Evolutionary conservation across 2,113 vertebrate genomes (phyloP), one percentile per base, ranked within the genome.

Genomic region (Galbula dea): DNA sequence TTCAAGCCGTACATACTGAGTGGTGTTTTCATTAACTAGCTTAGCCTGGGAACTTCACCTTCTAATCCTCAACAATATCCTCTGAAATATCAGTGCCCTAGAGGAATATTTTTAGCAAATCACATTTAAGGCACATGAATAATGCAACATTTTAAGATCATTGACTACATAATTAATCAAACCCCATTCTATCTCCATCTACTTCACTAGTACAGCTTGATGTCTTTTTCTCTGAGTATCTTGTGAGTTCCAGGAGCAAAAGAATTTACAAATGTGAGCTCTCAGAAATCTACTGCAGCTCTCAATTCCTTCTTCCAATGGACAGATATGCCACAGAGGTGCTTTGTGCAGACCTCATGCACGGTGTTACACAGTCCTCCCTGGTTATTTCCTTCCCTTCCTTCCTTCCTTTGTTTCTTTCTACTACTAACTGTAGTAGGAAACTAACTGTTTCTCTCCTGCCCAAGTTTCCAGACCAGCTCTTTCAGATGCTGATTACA

Each of bases 1-100:
- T 98, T 98, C 96, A 97, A 98, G 96, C 89, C 95, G 96, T 95
- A 94, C 67, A 82, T 93, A 79, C 29, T 52, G 94, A 95, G 85
- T 93, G 94, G 96, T 78, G 91, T 96, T 95, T 97, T 97, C 97
- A 93, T 97, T 96, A 90, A 80, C 89, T 45, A 59, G 67, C 58
- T 51, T 20, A 63, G 84, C 61, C 39, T 72, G 45, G 71, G 12
- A 45, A 41, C 15, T 73, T 86, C 79, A 62, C 22, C 72, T 88
- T 83, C 63, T 77, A 46, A 61, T 83, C 29, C 29, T 66, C 78
- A 74, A 23, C 6, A 46, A 24, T 14, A 9, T 34, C 7, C 3
- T 6, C 10, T 15, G 49, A 79, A 93, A 59, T 67, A 55, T 32
- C 37, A 55, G 16, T 32, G 62, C 49, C 57, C 57, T 6, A 2